These are phyloP conservation scores for Sardinella longiceps DNA, from an alignment of 2,797 vertebrate genomes.

Conservation along the genomic window DNA sequence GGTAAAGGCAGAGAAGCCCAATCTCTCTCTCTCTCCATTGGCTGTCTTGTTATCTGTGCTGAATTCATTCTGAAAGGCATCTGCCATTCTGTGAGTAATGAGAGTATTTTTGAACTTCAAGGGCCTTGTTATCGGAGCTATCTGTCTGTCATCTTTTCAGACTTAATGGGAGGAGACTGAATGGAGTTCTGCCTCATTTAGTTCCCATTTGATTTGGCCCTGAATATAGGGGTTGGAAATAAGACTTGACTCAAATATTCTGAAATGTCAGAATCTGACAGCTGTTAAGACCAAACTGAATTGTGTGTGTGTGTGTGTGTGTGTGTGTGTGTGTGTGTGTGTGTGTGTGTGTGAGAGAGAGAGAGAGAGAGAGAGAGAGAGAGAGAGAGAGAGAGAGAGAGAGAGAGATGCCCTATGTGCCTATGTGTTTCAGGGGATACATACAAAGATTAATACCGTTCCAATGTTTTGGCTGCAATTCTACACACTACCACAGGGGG, in stretches of 20 bases:
- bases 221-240: neutral
- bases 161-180: constrained; percentile 17
- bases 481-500: constrained; percentile 34
- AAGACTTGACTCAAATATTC: neutral
- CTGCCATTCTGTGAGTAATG: constrained; percentile 14
- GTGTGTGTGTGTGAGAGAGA: neutral
- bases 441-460: neutral
- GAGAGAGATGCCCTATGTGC: too few species aligned
- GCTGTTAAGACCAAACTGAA: neutral
- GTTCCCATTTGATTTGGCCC: neutral
- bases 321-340: neutral
- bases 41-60: constrained; percentile 30
- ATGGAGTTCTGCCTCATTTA: neutral
- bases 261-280: neutral
- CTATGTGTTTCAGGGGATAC: neutral
- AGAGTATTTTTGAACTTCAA: constrained; percentile 15
- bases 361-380: too few species aligned
- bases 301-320: neutral
- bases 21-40: neutral
- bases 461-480: neutral
- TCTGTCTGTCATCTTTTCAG: constrained; percentile 21
- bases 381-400: too few species aligned
- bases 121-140: constrained; percentile 23
- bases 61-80: constrained; percentile 21
- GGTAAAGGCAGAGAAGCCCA: neutral